A percentile compares a stretch with the other conserved stretches of the same genome.
Evolutionary conservation across 2,113 vertebrate genomes (phyloP).

Genomic region (Emydocephalus ijimae): DNA sequence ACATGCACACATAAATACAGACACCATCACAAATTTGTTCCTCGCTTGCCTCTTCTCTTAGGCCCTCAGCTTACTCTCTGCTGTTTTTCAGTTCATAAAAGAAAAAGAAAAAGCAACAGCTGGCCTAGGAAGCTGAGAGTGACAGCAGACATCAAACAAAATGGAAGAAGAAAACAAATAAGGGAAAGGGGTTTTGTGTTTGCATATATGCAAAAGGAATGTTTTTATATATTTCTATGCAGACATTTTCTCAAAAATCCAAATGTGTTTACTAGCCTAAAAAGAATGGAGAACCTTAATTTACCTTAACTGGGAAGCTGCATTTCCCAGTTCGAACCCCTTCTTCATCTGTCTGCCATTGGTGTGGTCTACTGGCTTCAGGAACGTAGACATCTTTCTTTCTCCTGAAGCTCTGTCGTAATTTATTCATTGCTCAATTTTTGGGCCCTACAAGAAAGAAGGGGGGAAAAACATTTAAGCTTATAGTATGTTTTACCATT

Average conservation of each 20-base stretch:
- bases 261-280: not conserved
- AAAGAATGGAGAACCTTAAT: not conserved
- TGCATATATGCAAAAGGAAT: not conserved
- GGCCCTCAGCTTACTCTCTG: not conserved
- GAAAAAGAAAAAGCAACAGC: not conserved
- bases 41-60: not conserved
- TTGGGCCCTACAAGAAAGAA: slow-evolving; percentile 69
- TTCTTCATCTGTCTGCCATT: slow-evolving; percentile 99
- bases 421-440: slow-evolving; percentile 93
- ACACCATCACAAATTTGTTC: not conserved
- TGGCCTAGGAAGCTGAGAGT: not conserved
- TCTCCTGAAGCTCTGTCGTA: slow-evolving; percentile 97
- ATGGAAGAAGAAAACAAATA: not conserved
- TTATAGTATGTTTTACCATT: not conserved
- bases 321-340: slow-evolving; percentile 94
- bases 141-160: not conserved
- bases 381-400: slow-evolving; percentile 99
- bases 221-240: not conserved
- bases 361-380: slow-evolving; percentile 96
- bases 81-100: not conserved
- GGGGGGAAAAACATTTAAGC: slow-evolving; percentile 7
- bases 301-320: slow-evolving; percentile 98
- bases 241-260: not conserved
- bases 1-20: not conserved
- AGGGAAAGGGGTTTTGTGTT: not conserved